Conservation (phyloP, 1,140 invertebrate species). For the Apolygus lucorum region DNA sequence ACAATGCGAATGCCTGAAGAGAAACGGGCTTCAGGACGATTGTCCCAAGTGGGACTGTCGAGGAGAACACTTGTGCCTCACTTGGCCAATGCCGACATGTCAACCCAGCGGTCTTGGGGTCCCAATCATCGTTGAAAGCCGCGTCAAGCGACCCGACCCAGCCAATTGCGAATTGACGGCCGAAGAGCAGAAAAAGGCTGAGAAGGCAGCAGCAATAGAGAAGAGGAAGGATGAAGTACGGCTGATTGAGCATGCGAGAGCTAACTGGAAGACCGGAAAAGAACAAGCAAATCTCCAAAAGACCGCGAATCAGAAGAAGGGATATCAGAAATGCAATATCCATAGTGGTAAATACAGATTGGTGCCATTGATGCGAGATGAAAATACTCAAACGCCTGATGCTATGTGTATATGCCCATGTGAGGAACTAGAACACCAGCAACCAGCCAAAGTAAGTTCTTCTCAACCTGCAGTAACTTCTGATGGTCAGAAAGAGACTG, state of each 20-base stretch:
- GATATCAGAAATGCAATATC: background rate
- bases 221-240: background rate
- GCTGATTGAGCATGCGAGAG: background rate
- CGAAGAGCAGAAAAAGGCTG: background rate
- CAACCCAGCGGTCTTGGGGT: slow-evolving; percentile 11
- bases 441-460: background rate
- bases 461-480: no score
- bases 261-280: background rate
- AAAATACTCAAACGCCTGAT: background rate
- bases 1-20: slow-evolving; percentile 9
- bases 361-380: background rate
- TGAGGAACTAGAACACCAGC: background rate
- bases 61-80: background rate
- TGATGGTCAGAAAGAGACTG: no score
- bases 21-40: slow-evolving; percentile 15
- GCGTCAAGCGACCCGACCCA: background rate
- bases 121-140: background rate
- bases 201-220: background rate
- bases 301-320: background rate
- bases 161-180: background rate
- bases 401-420: background rate
- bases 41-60: slow-evolving; percentile 11
- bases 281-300: background rate
- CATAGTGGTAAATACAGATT: background rate
- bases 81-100: background rate